Base-by-base conservation (phyloP, 1,140 invertebrate species). In the Camponotus pennsylvanicus region DNA sequence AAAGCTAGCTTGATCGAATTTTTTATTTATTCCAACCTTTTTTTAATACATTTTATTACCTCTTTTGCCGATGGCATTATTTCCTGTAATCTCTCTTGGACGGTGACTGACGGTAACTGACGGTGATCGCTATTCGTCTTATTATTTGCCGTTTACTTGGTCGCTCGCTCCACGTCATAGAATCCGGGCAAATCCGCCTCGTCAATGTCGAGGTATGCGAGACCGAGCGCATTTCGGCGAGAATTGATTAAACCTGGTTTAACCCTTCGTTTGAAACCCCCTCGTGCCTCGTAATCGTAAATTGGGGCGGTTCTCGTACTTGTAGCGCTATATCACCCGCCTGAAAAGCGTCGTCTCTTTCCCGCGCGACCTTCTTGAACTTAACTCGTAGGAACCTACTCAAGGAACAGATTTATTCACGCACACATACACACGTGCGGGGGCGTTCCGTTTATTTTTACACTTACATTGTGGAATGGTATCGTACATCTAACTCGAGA, bases 241-340 rank as follows among this genome's bases (percentile, higher is more conserved):
- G 89, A 91, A 91, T 91, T 90, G 90, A 91, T 90, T 90, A 91
- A 90, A 82, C 89, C 90, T 59, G 87, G 90, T 89, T 91, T 91
- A 91, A 89, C 90, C 90, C 90, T 79, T 86, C 83, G 80, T 87
- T 87, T 70, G 61, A 89, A 52, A 64, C 84, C 88, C 90, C 73
- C 86, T 69, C 61, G 80, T 83, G 80, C 61, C 85, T 91, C 88
- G 90, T 91, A 91, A 91, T 91, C 90, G 90, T 91, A 91, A 91
- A 90, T 91, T 89, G 76, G 85, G 77, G 85, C 69, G 78, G 76
- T 78, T 67, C 75, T 57, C 59, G 73, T 59, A 59, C 55, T 70
- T 52, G 63, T 63, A 34, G 64, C 61, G 78, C 42, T 63, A 69
- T 80, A 79, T 85, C 88, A 45, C 70, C 40, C 45, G 32, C 32